Evolutionary conservation across 2,113 vertebrate genomes (phyloP), one percentile per base, ranked within the genome.

Genomic region (Callionymus lyra): DNA sequence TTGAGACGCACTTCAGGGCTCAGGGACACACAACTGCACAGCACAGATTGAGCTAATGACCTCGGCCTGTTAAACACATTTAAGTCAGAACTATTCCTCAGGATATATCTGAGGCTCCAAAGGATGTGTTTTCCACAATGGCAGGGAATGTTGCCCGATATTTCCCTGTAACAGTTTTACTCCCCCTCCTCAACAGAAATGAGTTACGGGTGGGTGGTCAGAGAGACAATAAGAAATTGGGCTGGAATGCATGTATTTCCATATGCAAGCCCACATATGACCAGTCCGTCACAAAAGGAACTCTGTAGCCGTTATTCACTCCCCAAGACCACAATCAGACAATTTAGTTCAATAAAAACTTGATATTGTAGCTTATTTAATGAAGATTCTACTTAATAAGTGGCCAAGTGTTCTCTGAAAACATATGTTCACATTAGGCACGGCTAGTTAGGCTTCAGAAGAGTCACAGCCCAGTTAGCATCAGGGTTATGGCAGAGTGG

Each of bases 191-290:
- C 12, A 33, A 41, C 38, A 16, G 53, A 56, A 56, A 63, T 50
- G 59, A 33, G 44, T 17, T 45, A 47, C 32, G 53, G 56, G 18
- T 58, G 58, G 57, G 70, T 72, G 56, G 50, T 62, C 49, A 63
- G 41, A 44, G 36, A 64, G 52, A 71, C 68, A 70, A 67, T 67
- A 31, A 57, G 44, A 65, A 63, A 37, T 41, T 49, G 49, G 46
- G 27, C 9, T 70, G 65, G 65, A 69, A 71, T 77, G 71, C 56
- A 50, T 67, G 48, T 21, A 68, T 71, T 68, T 69, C 72, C 73
- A 79, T 71, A 62, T 45, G 60, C 56, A 56, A 41, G 48, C 79
- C 77, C 74, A 79, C 79, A 59, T 45, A 52, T 38, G 31, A 44
- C 18, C 41, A 44, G 36, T 40, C 12, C 2, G 31, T 53, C 47